These are phyloP conservation scores for Lucilia cuprina DNA, from an alignment of 1,140 invertebrate genomes.

Conservation along the genomic window DNA sequence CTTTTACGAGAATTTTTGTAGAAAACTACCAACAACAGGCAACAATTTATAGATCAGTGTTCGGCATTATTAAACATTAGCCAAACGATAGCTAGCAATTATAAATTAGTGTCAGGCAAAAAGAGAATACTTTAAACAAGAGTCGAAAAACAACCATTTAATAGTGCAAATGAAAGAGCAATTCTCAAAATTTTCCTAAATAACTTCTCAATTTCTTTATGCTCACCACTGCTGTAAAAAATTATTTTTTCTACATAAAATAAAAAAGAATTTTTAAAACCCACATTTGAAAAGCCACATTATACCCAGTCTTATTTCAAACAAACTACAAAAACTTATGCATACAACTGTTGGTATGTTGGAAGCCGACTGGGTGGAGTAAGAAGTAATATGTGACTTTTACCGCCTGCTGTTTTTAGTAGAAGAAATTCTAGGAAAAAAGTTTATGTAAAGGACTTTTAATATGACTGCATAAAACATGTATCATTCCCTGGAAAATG, in stretches of 20 bases:
- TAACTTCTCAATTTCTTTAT: too few species aligned
- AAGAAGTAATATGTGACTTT: neutral
- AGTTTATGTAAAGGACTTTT: neutral
- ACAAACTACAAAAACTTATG: neutral
- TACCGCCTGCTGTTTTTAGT: neutral
- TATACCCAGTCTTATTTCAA: neutral
- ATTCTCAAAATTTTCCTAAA: too few species aligned
- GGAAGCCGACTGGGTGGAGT: neutral
- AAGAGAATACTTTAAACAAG: too few species aligned
- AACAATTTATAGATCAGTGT: too few species aligned
- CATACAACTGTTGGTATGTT: neutral
- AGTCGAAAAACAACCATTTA: too few species aligned
- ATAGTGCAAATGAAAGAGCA: too few species aligned
- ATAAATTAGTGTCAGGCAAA: too few species aligned
- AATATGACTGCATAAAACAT: neutral
- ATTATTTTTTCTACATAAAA: neutral
- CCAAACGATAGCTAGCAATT: too few species aligned
- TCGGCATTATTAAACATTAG: too few species aligned
- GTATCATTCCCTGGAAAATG: neutral
- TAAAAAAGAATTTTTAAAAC: neutral
- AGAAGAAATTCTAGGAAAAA: neutral
- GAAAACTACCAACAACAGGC: neutral
- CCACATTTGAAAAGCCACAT: conserved; percentile 8
- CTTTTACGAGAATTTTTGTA: neutral
- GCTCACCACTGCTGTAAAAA: neutral